phyloP scores from a whole-genome alignment of 1,140 invertebrate species.

The Panagrolaimus sp. region DNA sequence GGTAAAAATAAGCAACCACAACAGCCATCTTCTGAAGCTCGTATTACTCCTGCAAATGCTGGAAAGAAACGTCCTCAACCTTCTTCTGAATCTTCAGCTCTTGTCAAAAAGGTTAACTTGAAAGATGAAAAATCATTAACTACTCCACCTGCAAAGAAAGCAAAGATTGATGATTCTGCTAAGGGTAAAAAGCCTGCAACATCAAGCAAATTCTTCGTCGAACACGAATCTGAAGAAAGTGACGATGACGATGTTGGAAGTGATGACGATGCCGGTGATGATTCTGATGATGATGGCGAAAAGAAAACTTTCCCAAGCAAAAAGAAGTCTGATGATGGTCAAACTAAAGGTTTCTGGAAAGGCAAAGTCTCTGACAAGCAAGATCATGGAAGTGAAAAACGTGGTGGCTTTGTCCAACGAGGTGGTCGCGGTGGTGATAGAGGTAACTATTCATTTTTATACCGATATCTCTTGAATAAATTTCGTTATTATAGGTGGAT shows the following conservation, averaged over 20 bases:
- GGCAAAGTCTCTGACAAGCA: not conserved
- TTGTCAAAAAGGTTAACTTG: conserved; percentile 5
- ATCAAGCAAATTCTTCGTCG: conserved; percentile 8
- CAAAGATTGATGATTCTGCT: not conserved
- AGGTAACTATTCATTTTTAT: not conserved
- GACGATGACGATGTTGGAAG: not conserved
- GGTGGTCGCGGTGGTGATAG: not conserved
- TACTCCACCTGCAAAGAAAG: not conserved
- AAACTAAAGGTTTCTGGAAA: conserved; percentile 5
- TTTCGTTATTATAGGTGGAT: not conserved
- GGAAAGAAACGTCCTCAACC: not conserved
- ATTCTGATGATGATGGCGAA: not conserved
- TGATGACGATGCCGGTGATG: not conserved
- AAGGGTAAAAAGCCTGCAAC: not conserved
- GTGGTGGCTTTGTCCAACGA: not conserved
- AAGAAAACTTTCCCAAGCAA: not conserved
- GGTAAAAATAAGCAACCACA: not conserved
- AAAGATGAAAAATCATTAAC: not conserved
- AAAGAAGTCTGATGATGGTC: conserved; percentile 1
- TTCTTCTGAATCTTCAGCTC: not conserved
- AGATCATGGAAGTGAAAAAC: not conserved
- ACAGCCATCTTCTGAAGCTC: not conserved
- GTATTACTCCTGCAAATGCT: not conserved
- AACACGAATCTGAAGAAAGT: not conserved
- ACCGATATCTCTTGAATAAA: too few relatives aligned